Evolutionary conservation across 2,113 vertebrate species (phyloP), one percentile per base, ranked within the genome.

Genomic region (Sphyrna mokarran): DNA sequence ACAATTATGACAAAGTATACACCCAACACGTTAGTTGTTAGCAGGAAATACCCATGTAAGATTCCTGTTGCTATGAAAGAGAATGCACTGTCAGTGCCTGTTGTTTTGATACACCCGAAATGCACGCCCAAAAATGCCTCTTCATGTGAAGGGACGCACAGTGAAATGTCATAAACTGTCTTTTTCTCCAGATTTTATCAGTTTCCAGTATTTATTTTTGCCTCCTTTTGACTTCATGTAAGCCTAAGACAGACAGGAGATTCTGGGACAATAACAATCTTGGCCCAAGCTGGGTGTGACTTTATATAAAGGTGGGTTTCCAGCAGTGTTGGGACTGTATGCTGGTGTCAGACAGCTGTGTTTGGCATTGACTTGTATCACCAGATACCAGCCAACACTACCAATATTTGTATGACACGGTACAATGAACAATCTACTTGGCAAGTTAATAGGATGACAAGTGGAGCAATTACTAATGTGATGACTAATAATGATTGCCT

Each of bases 381-480:
- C 93, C 93, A 95, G 68, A 29, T 69, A 95, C 93, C 68, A 48
- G 11, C 1, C 68, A 48, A 95, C 68, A 72, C 13, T 5, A 95
- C 66, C 68, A 95, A 40, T 95, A 29, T 95, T 68, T 72, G 68
- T 11, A 95, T 43, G 93, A 95, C 68, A 95, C 93, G 11, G 93
- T 95, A 95, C 66, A 48, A 95, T 70, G 40, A 69, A 95, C 93
- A 95, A 95, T 95, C 40, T 40, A 95, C 68, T 95, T 72, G 40
- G 40, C 93, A 95, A 95, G 93, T 95, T 95, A 95, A 95, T 95
- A 95, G 68, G 93, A 72, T 95, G 40, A 68, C 93, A 95, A 95
- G 93, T 95, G 68, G 72, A 95, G 93, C 93, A 95, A 95, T 95
- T 72, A 95, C 93, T 95, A 95, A 95, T 95, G 93, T 95, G 93